Base-by-base conservation (phyloP, 2,797 vertebrate genomes). In the Chanos chanos region DNA sequence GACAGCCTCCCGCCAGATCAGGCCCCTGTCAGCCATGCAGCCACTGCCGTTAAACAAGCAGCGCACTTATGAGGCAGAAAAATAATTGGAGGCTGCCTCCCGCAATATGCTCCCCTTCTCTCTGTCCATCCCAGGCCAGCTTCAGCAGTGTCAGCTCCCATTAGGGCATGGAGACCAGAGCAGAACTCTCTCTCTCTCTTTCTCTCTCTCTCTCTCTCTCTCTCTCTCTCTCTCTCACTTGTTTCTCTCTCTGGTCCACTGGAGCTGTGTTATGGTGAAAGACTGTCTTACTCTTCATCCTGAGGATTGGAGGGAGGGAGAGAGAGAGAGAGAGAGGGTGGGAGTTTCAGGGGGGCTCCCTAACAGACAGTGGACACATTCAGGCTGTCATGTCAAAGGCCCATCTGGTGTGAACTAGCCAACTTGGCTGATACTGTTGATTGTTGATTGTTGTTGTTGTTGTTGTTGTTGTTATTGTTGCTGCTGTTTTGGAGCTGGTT, bases 61-160 rank as follows among this genome's bases (percentile, higher is more conserved):
- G 43, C 73, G 76, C 79, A 85, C 79, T 87, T 84, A 87, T 86
- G 78, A 86, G 82, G 81, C 84, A 85, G 85, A 86, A 88, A 89
- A 88, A 89, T 88, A 89, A 90, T 87, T 88, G 87, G 81, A 86
- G 76, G 80, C 77, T 85, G 80, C 82, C 64, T 75, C 73, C 70
- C 76, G 76, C 85, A 86, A 83, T 81, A 76, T 67, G 63, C 70
- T 66, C 81, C 78, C 78, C 73, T 83, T 79, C 72, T 74, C 70
- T 83, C 66, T 47, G 78, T 83, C 79, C 78, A 73, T 80, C 79
- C 71, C 69, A 82, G 81, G n/a, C n/a, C 83, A 74, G 76, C 82
- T 82, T 83, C 71, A 81, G 71, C 77, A 77, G 71, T 81, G 83
- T 75, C 86, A 85, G 77, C 74, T 73, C 75, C 83, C 78, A 85